These are phyloP conservation scores for Amphipyra berbera DNA, from an alignment of 2,888 invertebrate genomes.

Conservation along the genomic window DNA sequence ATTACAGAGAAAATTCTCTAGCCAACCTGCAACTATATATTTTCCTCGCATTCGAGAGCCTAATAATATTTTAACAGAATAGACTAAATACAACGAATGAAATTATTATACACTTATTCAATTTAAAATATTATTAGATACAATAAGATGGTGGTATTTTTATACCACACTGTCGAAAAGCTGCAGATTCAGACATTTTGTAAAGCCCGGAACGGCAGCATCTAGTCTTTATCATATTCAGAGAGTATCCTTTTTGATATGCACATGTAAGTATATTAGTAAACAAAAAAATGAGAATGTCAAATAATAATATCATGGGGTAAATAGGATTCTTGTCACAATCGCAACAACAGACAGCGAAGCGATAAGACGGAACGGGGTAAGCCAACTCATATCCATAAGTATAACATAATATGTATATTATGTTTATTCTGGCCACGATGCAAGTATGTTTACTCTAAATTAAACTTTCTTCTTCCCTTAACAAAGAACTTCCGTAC, in stretches of 20 bases:
- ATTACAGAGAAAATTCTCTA: background rate
- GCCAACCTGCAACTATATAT: background rate
- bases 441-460: slow-evolving; percentile 5
- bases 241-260: too few relatives aligned
- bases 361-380: slow-evolving; percentile 17
- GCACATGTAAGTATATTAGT: background rate
- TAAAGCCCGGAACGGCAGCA: too few relatives aligned
- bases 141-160: too few relatives aligned
- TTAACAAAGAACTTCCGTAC: too few relatives aligned
- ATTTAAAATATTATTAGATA: too few relatives aligned
- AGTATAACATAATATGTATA: slow-evolving; percentile 10
- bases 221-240: too few relatives aligned
- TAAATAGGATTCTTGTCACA: slow-evolving; percentile 4
- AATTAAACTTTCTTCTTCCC: slow-evolving; percentile 16
- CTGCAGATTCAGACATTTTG: too few relatives aligned
- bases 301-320: slow-evolving; percentile 3
- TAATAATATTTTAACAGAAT: too few relatives aligned
- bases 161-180: too few relatives aligned
- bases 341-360: slow-evolving; percentile 4
- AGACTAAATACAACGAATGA: too few relatives aligned
- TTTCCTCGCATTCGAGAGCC: too few relatives aligned
- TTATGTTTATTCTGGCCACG: slow-evolving; percentile 22
- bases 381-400: slow-evolving; percentile 39
- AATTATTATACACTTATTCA: too few relatives aligned
- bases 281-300: background rate